Base-by-base conservation (phyloP, 1,140 invertebrate genomes). In the Penaeus japonicus region DNA sequence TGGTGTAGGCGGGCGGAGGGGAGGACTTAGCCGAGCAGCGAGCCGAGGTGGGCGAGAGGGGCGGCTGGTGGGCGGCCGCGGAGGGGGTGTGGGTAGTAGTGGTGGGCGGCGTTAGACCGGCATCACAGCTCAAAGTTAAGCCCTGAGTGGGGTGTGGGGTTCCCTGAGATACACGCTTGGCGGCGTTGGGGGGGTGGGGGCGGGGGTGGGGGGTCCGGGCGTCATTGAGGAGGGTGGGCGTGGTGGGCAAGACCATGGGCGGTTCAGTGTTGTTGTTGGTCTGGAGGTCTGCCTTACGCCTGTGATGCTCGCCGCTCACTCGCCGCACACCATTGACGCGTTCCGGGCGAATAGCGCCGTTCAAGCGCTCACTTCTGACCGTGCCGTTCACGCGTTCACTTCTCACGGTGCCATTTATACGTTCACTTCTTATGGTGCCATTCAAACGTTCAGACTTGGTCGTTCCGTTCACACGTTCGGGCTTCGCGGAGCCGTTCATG, bases 61-160 rank as follows among this genome's bases (percentile, higher is more conserved):
- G 86, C 22, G 86, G 86, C 85, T 81, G 85, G 78, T 87, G 85
- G 70, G 70, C n/a, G 22, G 70, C n/a, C 17, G 70, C 27, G 4
- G 70, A 32, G 32, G 78, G 70, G 47, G 62, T 55, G 35, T 53
- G 24, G 53, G 86, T 55, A 32, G 65, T 59, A 73, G 59, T 80
- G 59, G 57, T 39, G 78, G 85, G 85, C 85, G 79, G 78, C 47
- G 84, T 53, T 32, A 86, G 57, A n/a, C 85, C 85, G n/a, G 79
- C 85, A 87, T 88, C 86, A 88, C 86, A 88, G 86, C 70, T 88
- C 80, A 82, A 88, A 77, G 86, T 77, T 83, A 88, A 62, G 80
- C 65, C 86, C 86, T 84, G 80, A 83, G 86, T 75, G 39, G 86
- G 80, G 65, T 75, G 86, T 59, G 70, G 86, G 65, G 83, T 57